A percentile compares a stretch with the other conserved stretches of the same genome.
Conservation (phyloP, 2,113 vertebrate species). For the Tachysurus fulvidraco region DNA sequence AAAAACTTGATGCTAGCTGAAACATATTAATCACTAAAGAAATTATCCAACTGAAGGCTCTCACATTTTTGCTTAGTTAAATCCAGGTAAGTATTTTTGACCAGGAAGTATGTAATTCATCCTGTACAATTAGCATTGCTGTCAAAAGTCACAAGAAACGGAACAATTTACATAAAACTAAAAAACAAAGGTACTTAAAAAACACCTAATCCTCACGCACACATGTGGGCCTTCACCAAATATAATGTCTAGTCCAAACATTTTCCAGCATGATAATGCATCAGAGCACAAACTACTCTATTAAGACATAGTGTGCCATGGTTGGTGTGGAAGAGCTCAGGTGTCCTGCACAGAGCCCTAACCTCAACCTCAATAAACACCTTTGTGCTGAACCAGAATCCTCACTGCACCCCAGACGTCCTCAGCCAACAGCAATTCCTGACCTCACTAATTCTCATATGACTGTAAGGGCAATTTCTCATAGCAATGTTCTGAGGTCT, state of each 20-base stretch:
- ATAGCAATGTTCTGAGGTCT: not conserved
- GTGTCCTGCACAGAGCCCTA: not conserved
- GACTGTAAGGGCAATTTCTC: not conserved
- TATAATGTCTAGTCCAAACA: not conserved
- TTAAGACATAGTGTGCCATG: not conserved
- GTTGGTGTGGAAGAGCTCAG: not conserved
- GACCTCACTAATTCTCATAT: not conserved
- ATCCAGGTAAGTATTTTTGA: too few relatives aligned
- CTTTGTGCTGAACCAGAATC: not conserved
- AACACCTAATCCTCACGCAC: not conserved
- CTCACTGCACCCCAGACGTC: not conserved
- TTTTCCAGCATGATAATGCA: not conserved
- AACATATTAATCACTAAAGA: too few relatives aligned
- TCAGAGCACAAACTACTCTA: not conserved
- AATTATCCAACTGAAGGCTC: too few relatives aligned
- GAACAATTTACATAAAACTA: not conserved
- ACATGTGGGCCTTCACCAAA: not conserved
- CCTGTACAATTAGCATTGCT: not conserved
- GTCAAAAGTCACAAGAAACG: not conserved
- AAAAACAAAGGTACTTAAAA: not conserved
- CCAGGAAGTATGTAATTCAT: not conserved
- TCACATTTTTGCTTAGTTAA: too few relatives aligned
- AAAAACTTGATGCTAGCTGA: too few relatives aligned
- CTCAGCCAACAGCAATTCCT: not conserved
- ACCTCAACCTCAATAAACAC: not conserved